These are phyloP conservation scores for Hippocampus comes DNA, from an alignment of 2,113 vertebrate species.

Conservation along the genomic window DNA sequence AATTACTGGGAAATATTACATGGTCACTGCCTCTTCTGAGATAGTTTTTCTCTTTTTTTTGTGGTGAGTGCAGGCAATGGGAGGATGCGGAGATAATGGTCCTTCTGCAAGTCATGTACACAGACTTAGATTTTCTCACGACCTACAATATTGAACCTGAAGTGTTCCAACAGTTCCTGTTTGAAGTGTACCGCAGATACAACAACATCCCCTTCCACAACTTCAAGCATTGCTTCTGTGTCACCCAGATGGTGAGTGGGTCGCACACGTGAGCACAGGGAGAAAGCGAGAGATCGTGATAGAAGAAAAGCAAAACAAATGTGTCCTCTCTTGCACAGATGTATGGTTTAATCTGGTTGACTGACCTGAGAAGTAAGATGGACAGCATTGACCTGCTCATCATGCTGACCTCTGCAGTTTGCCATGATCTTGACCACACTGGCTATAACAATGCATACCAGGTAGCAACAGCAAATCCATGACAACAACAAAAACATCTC, in stretches of 20 bases:
- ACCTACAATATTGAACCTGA: conserved; percentile 74
- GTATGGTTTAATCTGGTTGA: conserved; percentile 79
- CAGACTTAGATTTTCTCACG: conserved; percentile 72
- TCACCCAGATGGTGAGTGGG: conserved; percentile 76
- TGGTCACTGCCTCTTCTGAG: not conserved
- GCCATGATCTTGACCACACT: conserved; percentile 78
- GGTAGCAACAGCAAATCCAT: conserved; percentile 35
- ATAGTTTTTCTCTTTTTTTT: conserved; percentile 9
- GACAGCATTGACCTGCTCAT: conserved; percentile 72
- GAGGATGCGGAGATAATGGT: conserved; percentile 81
- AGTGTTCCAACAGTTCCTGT: conserved; percentile 76
- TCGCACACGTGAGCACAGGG: not conserved
- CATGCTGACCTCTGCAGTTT: conserved; percentile 77
- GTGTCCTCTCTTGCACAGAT: conserved; percentile 55
- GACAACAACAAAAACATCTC: not conserved
- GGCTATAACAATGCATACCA: conserved; percentile 82
- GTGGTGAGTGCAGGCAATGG: conserved; percentile 71
- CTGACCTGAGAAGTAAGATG: conserved; percentile 72
- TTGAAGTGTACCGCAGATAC: conserved; percentile 74
- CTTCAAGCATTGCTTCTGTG: conserved; percentile 81
- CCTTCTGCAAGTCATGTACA: conserved; percentile 78
- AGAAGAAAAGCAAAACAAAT: not conserved
- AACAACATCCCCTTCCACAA: conserved; percentile 83
- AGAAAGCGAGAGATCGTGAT: not conserved
- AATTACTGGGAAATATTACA: not conserved